Conservation (phyloP, 2,797 vertebrate genomes). For the Micromesistius poutassou region DNA sequence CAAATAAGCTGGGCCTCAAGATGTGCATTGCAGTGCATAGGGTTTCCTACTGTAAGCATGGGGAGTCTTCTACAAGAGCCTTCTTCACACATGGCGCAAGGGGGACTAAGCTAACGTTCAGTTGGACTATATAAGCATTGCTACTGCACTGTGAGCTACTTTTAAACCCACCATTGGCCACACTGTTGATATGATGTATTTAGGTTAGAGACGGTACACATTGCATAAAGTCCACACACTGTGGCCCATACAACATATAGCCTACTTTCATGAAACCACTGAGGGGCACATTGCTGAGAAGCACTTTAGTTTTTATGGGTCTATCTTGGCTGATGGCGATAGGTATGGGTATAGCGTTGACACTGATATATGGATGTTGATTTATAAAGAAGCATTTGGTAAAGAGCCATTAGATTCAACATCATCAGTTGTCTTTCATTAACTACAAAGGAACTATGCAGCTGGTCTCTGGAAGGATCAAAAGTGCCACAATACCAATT, state of each 20-base stretch:
- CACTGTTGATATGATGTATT: slow-evolving; percentile 12
- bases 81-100: slow-evolving; percentile 22
- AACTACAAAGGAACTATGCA: too few relatives aligned
- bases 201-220: slow-evolving; percentile 10
- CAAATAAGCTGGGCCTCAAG: slow-evolving; percentile 52
- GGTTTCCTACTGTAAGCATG: slow-evolving; percentile 42
- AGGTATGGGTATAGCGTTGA: not conserved
- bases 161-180: slow-evolving; percentile 26
- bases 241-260: not conserved
- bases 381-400: too few relatives aligned
- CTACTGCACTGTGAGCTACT: slow-evolving; percentile 30
- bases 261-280: not conserved
- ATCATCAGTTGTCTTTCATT: too few relatives aligned
- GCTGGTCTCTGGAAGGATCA: too few relatives aligned
- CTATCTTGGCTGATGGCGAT: not conserved
- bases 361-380: too few relatives aligned
- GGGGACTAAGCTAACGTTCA: slow-evolving; percentile 24
- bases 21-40: slow-evolving; percentile 54
- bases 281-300: not conserved
- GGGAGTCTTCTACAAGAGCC: slow-evolving; percentile 41
- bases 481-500: too few relatives aligned
- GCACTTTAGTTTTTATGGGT: not conserved
- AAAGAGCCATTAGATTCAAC: too few relatives aligned
- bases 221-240: not conserved
- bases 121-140: slow-evolving; percentile 24